Conservation (phyloP, 2,888 invertebrate genomes). For the Diplolepis rosae region DNA sequence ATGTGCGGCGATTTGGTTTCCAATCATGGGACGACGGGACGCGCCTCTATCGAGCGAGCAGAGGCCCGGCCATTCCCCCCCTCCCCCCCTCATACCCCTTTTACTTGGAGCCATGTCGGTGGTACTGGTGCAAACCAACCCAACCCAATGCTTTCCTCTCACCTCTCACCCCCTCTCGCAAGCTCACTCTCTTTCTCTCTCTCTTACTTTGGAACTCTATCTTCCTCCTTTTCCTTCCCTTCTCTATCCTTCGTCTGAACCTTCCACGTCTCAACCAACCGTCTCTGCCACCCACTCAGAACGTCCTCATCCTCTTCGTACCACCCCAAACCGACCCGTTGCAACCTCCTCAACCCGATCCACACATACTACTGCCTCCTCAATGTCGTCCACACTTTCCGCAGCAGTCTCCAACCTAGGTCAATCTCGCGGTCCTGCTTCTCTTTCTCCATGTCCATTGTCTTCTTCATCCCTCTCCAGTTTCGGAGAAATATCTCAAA, state of each 20-base stretch:
- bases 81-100: conserved; percentile 58
- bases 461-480: too few species aligned
- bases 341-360: conserved; percentile 51
- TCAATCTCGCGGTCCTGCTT: conserved; percentile 59
- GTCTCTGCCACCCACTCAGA: conserved; percentile 40
- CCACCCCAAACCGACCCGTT: conserved; percentile 47
- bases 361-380: conserved; percentile 45
- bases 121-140: conserved; percentile 68
- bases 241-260: conserved; percentile 36
- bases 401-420: conserved; percentile 60
- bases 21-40: conserved; percentile 74
- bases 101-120: conserved; percentile 67
- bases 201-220: conserved; percentile 37
- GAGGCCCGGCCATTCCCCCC: conserved; percentile 71
- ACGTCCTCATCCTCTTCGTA: conserved; percentile 49
- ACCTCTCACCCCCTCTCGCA: conserved; percentile 42
- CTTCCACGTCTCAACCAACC: conserved; percentile 45
- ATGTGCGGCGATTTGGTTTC: conserved; percentile 74
- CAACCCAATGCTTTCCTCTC: conserved; percentile 56
- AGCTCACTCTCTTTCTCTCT: conserved; percentile 43
- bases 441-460: conserved; percentile 30
- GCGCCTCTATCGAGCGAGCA: conserved; percentile 74
- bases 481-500: conserved; percentile 5
- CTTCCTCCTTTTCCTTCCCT: conserved; percentile 34
- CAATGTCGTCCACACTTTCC: conserved; percentile 59